Evolutionary conservation across 2,113 vertebrate genomes (phyloP).

Genomic region (Gulo gulo): DNA sequence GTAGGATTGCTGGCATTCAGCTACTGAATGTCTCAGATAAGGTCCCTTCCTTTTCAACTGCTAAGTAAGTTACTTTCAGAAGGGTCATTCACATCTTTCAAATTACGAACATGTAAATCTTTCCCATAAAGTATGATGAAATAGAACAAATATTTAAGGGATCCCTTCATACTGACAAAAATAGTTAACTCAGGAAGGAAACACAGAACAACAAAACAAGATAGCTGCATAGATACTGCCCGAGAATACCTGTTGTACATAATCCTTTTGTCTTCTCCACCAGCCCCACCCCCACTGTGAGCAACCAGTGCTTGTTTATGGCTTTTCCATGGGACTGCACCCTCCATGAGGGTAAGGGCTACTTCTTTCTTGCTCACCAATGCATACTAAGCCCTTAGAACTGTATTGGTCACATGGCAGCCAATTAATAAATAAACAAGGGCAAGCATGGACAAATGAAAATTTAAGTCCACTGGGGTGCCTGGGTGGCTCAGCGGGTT

Average conservation of each 20-base stretch:
- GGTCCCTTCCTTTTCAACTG: not conserved
- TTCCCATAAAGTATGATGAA: not conserved
- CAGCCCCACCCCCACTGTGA: no score
- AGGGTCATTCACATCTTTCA: not conserved
- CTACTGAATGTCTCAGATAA: not conserved
- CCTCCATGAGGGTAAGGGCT: not conserved
- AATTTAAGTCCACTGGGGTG: not conserved
- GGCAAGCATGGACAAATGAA: not conserved
- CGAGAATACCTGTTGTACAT: not conserved
- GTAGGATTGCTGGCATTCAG: not conserved
- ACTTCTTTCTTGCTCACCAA: not conserved
- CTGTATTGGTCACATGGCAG: not conserved
- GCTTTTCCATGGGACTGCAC: not conserved
- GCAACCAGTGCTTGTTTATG: not conserved
- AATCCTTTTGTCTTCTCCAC: not conserved
- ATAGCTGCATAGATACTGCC: not conserved
- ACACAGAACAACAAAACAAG: not conserved
- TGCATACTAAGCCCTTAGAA: not conserved
- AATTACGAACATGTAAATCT: not conserved
- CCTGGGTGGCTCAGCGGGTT: no score
- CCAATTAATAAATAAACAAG: not conserved
- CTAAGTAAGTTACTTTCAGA: not conserved
- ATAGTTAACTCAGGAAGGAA: not conserved
- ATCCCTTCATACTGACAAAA: not conserved
- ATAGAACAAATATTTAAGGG: not conserved